Conservation (phyloP, 2,113 vertebrate genomes). For the Coreoperca whiteheadi region DNA sequence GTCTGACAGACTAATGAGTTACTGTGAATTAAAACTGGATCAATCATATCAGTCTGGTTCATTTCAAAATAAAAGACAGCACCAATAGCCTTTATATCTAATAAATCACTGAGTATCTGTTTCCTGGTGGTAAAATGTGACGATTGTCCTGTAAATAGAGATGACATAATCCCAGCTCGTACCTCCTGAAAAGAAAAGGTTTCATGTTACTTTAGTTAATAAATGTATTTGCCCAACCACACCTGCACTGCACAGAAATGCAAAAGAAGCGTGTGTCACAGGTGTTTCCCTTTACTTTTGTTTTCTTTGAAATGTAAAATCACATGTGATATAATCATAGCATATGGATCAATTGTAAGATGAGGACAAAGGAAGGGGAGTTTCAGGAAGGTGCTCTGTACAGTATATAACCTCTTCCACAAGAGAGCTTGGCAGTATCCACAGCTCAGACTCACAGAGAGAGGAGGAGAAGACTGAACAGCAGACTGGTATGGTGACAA, state of each 20-base stretch:
- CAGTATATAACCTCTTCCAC: conserved; percentile 35
- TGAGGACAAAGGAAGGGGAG: not conserved
- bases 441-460: not conserved
- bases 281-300: not conserved
- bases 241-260: not conserved
- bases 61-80: not conserved
- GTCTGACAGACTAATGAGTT: not conserved
- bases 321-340: not conserved
- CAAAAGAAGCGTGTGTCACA: not conserved
- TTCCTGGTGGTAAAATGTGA: not conserved
- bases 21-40: not conserved
- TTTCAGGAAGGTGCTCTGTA: not conserved
- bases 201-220: not conserved
- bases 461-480: conserved; percentile 21
- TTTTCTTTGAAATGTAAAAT: not conserved
- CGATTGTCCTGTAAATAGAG: rapidly evolving
- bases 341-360: rapidly evolving
- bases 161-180: rapidly evolving
- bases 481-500: conserved; percentile 46
- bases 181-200: not conserved
- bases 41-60: not conserved
- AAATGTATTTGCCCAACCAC: not conserved
- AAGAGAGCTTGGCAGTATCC: not conserved
- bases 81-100: not conserved
- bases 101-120: not conserved